These are phyloP conservation scores for Drosophila subsilvestris DNA, from an alignment of 2,888 invertebrate genomes.

Conservation along the genomic window DNA sequence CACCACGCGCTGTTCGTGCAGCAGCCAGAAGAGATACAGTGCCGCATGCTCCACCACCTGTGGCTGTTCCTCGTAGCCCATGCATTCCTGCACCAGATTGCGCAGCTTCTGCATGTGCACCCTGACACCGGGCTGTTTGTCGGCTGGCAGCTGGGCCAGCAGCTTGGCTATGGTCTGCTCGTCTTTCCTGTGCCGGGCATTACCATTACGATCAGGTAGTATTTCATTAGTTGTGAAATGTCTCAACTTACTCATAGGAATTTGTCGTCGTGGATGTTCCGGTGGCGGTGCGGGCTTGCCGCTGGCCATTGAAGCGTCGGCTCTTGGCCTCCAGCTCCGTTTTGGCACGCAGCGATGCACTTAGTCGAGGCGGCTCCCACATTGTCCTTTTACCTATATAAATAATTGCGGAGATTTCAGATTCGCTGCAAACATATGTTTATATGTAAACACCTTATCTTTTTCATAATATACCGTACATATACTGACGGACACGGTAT, in stretches of 20 bases:
- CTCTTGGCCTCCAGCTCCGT: conserved; percentile 85
- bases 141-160: conserved; percentile 61
- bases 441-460: no score
- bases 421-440: no score
- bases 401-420: no score
- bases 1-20: conserved; percentile 86
- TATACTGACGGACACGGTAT: no score
- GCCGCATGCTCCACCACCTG: conserved; percentile 87
- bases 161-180: conserved; percentile 70
- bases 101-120: conserved; percentile 81
- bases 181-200: conserved; percentile 34
- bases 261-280: conserved; percentile 54
- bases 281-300: conserved; percentile 18
- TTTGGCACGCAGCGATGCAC: conserved; percentile 87
- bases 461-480: no score
- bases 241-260: conserved; percentile 55
- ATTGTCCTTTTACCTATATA: conserved; percentile 41
- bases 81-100: conserved; percentile 83
- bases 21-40: conserved; percentile 86
- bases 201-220: neutral
- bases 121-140: conserved; percentile 67
- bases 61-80: conserved; percentile 86
- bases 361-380: conserved; percentile 86
- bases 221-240: conserved; percentile 60
- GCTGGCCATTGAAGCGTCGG: conserved; percentile 49